Percentiles rank a stretch among this genome's conserved stretches.
These are phyloP conservation scores for Stigmatopora nigra DNA, from an alignment of 2,113 vertebrate species.

Conservation along the genomic window DNA sequence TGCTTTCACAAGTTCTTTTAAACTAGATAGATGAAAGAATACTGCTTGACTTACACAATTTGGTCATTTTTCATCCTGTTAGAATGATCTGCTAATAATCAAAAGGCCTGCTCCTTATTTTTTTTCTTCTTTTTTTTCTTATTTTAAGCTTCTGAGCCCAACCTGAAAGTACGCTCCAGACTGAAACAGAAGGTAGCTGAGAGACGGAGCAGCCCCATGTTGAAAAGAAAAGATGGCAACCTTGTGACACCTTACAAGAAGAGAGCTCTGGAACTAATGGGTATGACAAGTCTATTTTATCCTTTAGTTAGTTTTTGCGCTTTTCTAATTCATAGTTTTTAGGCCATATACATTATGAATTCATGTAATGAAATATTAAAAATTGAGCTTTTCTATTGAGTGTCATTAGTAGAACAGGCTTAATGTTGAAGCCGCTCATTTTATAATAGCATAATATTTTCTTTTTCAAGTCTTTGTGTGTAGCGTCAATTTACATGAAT, in stretches of 20 bases:
- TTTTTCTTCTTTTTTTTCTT: conserved; percentile 41
- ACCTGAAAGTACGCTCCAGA: conserved; percentile 96
- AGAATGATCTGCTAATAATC: conserved; percentile 2
- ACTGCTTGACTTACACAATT: conserved; percentile 11
- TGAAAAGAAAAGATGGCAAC: conserved; percentile 89
- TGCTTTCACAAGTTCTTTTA: conserved; percentile 25
- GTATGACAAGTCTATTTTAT: conserved; percentile 58
- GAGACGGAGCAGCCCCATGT: conserved; percentile 93
- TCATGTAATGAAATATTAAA: not conserved
- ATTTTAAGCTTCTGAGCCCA: conserved; percentile 90
- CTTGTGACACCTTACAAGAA: conserved; percentile 90
- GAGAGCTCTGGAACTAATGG: conserved; percentile 90
- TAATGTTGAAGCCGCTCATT: not conserved
- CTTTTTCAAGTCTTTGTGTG: conserved; percentile 22
- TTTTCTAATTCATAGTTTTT: not conserved
- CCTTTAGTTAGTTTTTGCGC: too few species aligned
- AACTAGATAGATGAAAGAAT: conserved; percentile 8
- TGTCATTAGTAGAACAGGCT: not conserved
- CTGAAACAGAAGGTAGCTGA: conserved; percentile 99
- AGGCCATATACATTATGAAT: not conserved
- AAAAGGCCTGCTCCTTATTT: conserved; percentile 39
- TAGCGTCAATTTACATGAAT: conserved; percentile 27
- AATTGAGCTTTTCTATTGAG: not conserved
- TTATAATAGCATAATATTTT: not conserved
- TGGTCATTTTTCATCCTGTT: not conserved